A percentile compares a stretch with the other conserved stretches of the same genome.
Evolutionary conservation across 2,113 vertebrate species (phyloP).

Genomic region (Misgurnus mizolepis): DNA sequence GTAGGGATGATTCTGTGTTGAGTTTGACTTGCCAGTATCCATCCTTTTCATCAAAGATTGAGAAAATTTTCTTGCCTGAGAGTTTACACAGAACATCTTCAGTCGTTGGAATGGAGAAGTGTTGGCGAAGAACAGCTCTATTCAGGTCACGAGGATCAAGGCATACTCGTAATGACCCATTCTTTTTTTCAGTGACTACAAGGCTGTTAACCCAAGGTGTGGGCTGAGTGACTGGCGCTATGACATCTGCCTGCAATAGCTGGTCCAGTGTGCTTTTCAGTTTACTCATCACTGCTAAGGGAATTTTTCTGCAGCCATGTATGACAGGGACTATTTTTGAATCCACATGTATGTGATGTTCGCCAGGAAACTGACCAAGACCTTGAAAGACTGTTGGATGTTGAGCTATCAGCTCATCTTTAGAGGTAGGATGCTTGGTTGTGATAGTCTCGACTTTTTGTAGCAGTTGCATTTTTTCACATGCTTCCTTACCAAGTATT

Average conservation of each 20-base stretch:
- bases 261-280: background rate
- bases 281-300: constrained; percentile 3
- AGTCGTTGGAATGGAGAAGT: constrained; percentile 56
- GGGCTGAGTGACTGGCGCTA: background rate
- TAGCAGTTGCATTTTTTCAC: constrained; percentile 1
- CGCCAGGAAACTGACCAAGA: constrained; percentile 13
- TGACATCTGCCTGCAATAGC: constrained; percentile 8
- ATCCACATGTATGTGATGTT: constrained; percentile 20
- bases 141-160: constrained; percentile 27
- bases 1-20: constrained; percentile 59
- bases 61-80: constrained; percentile 34
- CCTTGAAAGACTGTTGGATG: constrained; percentile 25
- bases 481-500: constrained; percentile 16
- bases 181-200: background rate
- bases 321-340: constrained; percentile 20
- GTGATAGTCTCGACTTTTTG: constrained; percentile 17
- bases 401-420: constrained; percentile 7
- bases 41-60: constrained; percentile 36
- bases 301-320: constrained; percentile 33
- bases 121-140: constrained; percentile 49
- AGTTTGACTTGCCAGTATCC: constrained; percentile 36
- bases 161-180: no score
- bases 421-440: background rate
- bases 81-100: background rate
- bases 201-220: background rate